These are phyloP conservation scores for Hydrocynus forskahlii DNA, from an alignment of 2,797 vertebrate genomes.

Conservation along the genomic window DNA sequence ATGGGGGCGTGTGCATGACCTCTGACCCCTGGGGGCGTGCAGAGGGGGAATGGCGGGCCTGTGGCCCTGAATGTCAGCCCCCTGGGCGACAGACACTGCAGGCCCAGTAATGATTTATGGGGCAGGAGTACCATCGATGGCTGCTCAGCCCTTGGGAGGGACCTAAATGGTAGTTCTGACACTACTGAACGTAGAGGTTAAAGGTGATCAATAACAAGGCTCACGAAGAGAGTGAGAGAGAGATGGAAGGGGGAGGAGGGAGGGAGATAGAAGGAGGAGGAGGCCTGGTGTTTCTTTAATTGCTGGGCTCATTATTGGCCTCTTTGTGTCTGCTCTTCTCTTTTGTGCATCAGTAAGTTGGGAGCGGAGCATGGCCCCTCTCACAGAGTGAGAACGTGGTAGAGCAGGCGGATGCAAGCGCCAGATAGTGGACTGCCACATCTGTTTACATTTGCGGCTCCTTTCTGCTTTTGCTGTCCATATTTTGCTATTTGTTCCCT, in stretches of 20 bases:
- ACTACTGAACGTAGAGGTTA: constrained; percentile 90
- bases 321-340: constrained; percentile 74
- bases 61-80: constrained; percentile 69
- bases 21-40: constrained; percentile 66
- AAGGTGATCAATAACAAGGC: constrained; percentile 95
- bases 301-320: constrained; percentile 72
- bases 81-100: constrained; percentile 59
- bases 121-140: constrained; percentile 84
- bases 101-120: constrained; percentile 86
- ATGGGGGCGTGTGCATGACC: constrained; percentile 69
- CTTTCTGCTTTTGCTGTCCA: constrained; percentile 26
- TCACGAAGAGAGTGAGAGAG: constrained; percentile 60
- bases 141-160: constrained; percentile 82
- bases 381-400: constrained; percentile 17
- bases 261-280: constrained; percentile 55
- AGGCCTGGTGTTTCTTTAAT: constrained; percentile 67
- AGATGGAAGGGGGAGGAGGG: constrained; percentile 31
- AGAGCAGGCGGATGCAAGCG: constrained; percentile 26
- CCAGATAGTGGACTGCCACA: constrained; percentile 38
- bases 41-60: constrained; percentile 52
- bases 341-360: constrained; percentile 61
- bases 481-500: constrained; percentile 22
- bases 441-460: constrained; percentile 42
- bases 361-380: constrained; percentile 18
- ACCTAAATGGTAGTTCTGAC: constrained; percentile 92